Evolutionary conservation across 2,888 invertebrate species (phyloP), one percentile per base, ranked within the genome.

Genomic region (Torymus auratus): DNA sequence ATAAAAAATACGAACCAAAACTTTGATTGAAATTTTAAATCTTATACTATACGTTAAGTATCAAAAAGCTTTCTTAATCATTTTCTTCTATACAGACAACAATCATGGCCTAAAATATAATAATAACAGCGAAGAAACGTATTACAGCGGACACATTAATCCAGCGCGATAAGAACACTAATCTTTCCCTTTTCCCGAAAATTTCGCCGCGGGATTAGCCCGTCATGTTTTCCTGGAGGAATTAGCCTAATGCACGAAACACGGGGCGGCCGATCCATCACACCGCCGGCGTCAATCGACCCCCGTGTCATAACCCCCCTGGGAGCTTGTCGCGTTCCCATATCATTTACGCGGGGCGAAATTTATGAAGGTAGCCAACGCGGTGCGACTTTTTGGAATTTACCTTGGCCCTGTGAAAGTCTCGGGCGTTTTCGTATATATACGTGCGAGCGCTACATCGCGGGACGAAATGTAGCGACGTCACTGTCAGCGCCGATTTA

Each of bases 161-260:
- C 10, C 61, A 17, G 61, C 13, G 13, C 20, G 61, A 61, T 61
- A 61, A 61, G 20, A 61, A 61, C 17, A 20, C 17, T 20, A 53
- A 20, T 55, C 20, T 23, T 65, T 52, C 52, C 41, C 41, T 41
- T n/a, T 41, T 64, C 15, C 41, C 28, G 15, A 15, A 14, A 10
- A 17, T 28, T 41, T 41, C 41, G 41, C 41, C 3, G 11, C 15
- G 12, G 60, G 56, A 56, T 70, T 62, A 70, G 23, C 28, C 2
- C 68, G 41, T 68, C 73, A 61, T 55, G 55, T 73, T 72, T 50
- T 78, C 60, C 60, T 55, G 41, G 12, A 62, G 61, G 50, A 70
- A 73, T 78, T 60, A 73, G 50, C 41, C 41, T 78, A 73, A 73
- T 71, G 71, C 64, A 71, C 41, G 68, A 72, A 50, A 68, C 52